Evolutionary conservation across 2,797 vertebrate genomes (phyloP).

Genomic region (Benthosema pterotum): DNA sequence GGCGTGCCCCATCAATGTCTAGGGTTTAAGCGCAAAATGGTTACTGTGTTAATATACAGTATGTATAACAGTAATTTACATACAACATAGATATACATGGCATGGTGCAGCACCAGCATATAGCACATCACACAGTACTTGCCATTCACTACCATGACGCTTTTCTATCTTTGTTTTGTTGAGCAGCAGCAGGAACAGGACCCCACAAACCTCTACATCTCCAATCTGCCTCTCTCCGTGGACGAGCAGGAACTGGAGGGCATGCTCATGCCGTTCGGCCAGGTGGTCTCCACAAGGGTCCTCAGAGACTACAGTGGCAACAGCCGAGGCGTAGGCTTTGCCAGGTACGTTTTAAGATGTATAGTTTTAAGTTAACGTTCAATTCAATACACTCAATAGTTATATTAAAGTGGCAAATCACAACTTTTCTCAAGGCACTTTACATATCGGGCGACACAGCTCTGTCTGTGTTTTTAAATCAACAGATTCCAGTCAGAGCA

Average conservation of each 20-base stretch:
- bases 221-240: conserved; percentile 96
- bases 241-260: conserved; percentile 98
- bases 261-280: conserved; percentile 96
- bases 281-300: conserved; percentile 97
- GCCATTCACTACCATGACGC: neutral
- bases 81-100: too few species aligned
- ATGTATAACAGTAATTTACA: too few species aligned
- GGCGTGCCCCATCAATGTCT: too few species aligned
- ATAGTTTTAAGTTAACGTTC: too few species aligned
- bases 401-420: too few species aligned
- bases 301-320: conserved; percentile 94
- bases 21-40: too few species aligned
- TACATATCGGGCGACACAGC: too few species aligned
- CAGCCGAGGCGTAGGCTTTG: conserved; percentile 97
- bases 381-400: too few species aligned
- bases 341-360: conserved; percentile 82
- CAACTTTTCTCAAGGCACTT: too few species aligned
- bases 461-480: too few species aligned
- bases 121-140: neutral
- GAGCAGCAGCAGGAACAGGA: conserved; percentile 99
- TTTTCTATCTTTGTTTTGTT: conserved; percentile 30
- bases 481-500: too few species aligned
- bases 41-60: too few species aligned
- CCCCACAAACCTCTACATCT: conserved; percentile 98
- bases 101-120: neutral